Evolutionary conservation across 2,888 invertebrate genomes (phyloP), one percentile per base, ranked within the genome.

Genomic region (Erebia epiphron): DNA sequence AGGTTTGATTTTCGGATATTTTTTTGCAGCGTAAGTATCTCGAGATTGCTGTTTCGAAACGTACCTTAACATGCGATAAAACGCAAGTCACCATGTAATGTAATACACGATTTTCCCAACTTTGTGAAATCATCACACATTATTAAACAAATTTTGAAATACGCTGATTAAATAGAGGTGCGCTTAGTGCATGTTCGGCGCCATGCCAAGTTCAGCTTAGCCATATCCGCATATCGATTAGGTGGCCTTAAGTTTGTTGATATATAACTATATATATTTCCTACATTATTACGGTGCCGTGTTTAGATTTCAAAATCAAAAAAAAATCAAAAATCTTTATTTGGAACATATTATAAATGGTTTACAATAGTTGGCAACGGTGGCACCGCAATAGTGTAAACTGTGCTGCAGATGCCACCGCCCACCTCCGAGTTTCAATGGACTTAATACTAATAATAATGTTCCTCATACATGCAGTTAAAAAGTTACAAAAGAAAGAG

Each of bases 21-120:
- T 9, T 35, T 41, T 21, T 56, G 50, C 0, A 50, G 50, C n/a
- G n/a, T n/a, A n/a, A 11, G 1, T 8, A 61, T 21, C 46, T 21
- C 49, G 21, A 49, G 18, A 49, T 7, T 18, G 46, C 41, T 49
- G 14, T 8, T 49, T 18, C 50, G 14, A 52, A 67, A 41, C 67
- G 60, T 52, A 50, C 67, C 67, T 52, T 67, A 87, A 85, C 90
- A 89, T 89, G 88, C 91, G 89, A 92, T 91, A 90, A 89, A 91
- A 88, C 85, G 92, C 92, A 90, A 92, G 89, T 93, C 92, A 93
- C 87, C 86, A 79, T 83, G 84, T 86, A 86, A 85, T 86, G 87
- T 88, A 83, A 88, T 84, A 83, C 77, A 77, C 73, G 77, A 79
- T 78, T 77, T 77, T 76, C 75, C 74, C 56, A 75, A 75, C 69